Evolutionary conservation across 2,797 vertebrate species (phyloP), one percentile per base, ranked within the genome.

Genomic region (Ispidina picta): DNA sequence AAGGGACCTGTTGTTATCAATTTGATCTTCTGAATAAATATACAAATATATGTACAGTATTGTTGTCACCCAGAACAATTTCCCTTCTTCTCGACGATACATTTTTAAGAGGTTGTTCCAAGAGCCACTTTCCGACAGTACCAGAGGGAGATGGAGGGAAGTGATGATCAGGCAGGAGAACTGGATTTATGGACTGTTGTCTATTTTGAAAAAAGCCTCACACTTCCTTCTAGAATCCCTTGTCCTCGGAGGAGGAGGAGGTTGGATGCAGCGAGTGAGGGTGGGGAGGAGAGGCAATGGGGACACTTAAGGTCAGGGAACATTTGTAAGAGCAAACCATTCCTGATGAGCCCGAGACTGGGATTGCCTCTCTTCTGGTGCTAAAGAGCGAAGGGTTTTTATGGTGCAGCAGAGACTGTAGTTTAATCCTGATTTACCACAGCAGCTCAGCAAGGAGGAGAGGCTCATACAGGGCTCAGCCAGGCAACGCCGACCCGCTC

Each of bases 1-100:
- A 96, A 95, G 89, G 95, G 95, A 95, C 92, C 96, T 82, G 96
- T 95, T 97, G 97, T 97, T 96, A 97, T 94, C 97, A 96, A 96
- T 97, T 96, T 96, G 96, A 97, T 97, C 96, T 94, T 72, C 78
- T 84, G 87, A 86, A 94, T 91, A 96, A 86, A 90, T 85, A 93
- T 93, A 92, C 94, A 93, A 88, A 84, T 89, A 84, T 65, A 72
- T 71, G 66, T 84, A 78, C 31, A 10, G 92, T 69, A 79, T 65
- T 86, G 86, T 96, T 93, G 88, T 94, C 46, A n/a, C 66, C 0
- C 75, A 68, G 81, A 92, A 93, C 83, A 49, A 75, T 80, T 91
- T 95, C 92, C 94, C 77, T 91, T 88, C 85, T 91, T 91, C 92
- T 75, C 5, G 8, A 76, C 9, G 23, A 89, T 71, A 71, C 75